These are phyloP conservation scores for Notothenia rossii DNA, from an alignment of 2,113 vertebrate genomes.

Conservation along the genomic window DNA sequence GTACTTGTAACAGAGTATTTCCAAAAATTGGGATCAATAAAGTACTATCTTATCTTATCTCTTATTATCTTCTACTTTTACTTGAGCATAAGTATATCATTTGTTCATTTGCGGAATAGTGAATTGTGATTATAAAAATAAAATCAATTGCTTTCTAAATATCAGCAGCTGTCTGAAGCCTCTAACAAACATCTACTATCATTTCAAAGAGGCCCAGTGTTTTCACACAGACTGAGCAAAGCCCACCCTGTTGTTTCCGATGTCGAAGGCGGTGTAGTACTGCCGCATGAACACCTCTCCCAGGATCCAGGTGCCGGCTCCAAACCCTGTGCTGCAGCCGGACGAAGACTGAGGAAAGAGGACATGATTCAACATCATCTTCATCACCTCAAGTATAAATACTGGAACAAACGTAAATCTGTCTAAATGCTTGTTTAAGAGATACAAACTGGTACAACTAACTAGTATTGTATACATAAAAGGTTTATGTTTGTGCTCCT, in stretches of 20 bases:
- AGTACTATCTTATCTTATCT: too few relatives aligned
- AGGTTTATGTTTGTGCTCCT: too few relatives aligned
- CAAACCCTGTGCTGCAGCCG: constrained; percentile 45
- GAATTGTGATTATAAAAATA: neutral
- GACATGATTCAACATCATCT: neutral
- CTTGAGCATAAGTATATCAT: too few relatives aligned
- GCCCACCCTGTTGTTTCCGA: constrained; percentile 26
- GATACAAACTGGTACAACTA: neutral
- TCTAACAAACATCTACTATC: neutral
- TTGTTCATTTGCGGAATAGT: too few relatives aligned
- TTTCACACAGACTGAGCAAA: constrained; percentile 44
- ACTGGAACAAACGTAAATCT: neutral
- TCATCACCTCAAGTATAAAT: neutral
- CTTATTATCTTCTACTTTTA: too few relatives aligned
- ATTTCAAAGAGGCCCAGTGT: neutral
- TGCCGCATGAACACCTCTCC: constrained; percentile 63
- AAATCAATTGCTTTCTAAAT: neutral
- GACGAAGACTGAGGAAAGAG: constrained; percentile 8
- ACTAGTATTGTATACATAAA: too few relatives aligned
- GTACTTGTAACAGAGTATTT: too few relatives aligned
- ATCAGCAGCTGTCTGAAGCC: neutral
- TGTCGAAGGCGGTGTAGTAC: neutral
- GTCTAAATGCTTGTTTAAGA: too few relatives aligned
- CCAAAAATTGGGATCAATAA: too few relatives aligned
- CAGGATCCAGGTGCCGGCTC: constrained; percentile 26